Evolutionary conservation across 2,113 vertebrate genomes (phyloP).

Genomic region (Phrynosoma platyrhinos): DNA sequence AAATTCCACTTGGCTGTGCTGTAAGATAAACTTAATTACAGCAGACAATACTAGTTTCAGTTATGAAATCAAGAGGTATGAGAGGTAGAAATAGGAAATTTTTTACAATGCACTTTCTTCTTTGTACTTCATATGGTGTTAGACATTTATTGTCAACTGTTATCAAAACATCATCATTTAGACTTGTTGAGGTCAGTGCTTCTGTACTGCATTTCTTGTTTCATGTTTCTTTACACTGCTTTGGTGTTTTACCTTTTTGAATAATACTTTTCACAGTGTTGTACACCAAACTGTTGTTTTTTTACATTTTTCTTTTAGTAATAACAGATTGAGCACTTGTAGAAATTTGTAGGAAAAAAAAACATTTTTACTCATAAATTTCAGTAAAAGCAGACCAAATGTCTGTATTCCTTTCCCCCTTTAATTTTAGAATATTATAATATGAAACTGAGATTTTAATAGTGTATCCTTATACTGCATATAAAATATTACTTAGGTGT

Average conservation of each 20-base stretch:
- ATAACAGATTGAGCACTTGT: background rate
- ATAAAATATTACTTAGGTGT: too few relatives aligned
- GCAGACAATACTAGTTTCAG: background rate
- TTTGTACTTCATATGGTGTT: background rate
- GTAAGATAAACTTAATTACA: background rate
- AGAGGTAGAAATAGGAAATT: background rate
- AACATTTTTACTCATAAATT: background rate
- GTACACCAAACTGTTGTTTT: background rate
- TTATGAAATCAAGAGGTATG: background rate
- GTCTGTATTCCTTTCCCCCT: too few relatives aligned
- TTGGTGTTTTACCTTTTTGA: background rate
- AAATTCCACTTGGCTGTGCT: background rate
- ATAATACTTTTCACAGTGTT: background rate
- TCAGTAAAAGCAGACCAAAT: too few relatives aligned
- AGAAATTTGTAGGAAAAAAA: background rate
- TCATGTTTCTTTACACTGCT: background rate
- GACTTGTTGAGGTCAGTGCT: background rate
- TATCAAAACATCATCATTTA: conserved; percentile 7
- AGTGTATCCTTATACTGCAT: too few relatives aligned
- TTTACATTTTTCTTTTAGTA: background rate
- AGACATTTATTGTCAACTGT: background rate
- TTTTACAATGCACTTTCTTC: background rate
- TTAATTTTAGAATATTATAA: too few relatives aligned
- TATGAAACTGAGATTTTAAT: too few relatives aligned
- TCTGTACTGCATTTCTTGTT: background rate